These are phyloP conservation scores for Opisthocomus hoazin DNA, from an alignment of 2,113 vertebrate genomes.

Conservation along the genomic window DNA sequence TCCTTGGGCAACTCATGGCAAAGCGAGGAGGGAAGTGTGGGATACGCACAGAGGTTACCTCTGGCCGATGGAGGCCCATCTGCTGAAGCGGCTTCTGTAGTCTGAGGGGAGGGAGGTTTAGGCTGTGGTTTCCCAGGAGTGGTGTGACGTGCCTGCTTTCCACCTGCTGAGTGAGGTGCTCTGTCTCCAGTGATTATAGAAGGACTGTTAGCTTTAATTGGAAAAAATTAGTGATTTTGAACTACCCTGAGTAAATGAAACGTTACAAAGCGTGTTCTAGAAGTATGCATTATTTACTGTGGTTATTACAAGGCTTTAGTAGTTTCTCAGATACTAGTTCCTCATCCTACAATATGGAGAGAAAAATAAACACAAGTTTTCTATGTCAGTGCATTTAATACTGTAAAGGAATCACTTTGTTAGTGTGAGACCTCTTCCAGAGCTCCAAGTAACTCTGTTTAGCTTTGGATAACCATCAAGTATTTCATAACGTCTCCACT, in stretches of 20 bases:
- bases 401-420: neutral
- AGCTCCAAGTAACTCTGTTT: neutral
- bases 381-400: neutral
- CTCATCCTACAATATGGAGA: neutral
- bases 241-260: neutral
- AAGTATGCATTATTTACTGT: neutral
- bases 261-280: accelerated
- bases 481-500: neutral
- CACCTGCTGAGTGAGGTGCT: accelerated
- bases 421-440: neutral
- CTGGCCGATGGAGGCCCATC: neutral
- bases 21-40: neutral
- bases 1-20: neutral
- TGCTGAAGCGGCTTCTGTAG: neutral
- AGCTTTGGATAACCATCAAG: neutral
- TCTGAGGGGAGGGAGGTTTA: neutral
- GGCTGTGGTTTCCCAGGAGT: neutral
- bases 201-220: neutral
- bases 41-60: neutral
- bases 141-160: neutral
- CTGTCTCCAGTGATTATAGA: neutral
- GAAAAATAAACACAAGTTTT: neutral
- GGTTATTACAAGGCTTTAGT: neutral
- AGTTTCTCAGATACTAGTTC: neutral
- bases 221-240: neutral